Conservation (phyloP, 2,888 invertebrate species). For the Sinotaia quadrata region DNA sequence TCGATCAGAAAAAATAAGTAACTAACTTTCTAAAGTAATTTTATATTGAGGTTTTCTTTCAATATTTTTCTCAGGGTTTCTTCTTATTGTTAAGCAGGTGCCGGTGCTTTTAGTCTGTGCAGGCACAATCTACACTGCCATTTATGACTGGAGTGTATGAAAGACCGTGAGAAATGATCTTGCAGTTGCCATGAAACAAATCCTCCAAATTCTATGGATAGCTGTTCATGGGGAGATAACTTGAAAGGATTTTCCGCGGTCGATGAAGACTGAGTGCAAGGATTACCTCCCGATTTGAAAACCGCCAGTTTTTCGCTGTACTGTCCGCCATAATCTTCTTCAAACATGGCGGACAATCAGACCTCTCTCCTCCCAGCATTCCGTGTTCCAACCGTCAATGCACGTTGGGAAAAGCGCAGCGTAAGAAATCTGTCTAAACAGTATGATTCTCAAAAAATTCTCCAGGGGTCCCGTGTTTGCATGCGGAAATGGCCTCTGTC, state of each 20-base stretch:
- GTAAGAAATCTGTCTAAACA: background rate
- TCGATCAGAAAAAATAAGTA: no score
- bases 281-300: constrained; percentile 18
- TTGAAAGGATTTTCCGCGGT: constrained; percentile 12
- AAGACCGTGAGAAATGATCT: no score
- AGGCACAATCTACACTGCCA: no score
- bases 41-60: no score
- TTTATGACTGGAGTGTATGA: no score
- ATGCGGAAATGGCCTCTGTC: constrained; percentile 22
- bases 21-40: no score
- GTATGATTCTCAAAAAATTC: background rate
- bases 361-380: constrained; percentile 14
- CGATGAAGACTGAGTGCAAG: background rate
- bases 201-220: constrained; percentile 12
- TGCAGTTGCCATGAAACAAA: no score
- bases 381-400: background rate
- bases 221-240: background rate
- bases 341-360: constrained; percentile 16
- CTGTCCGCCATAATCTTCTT: constrained; percentile 1
- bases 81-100: no score
- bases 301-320: constrained; percentile 9
- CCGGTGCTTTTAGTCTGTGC: no score
- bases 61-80: no score
- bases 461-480: constrained; percentile 4
- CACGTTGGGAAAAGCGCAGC: background rate